Evolutionary conservation across 2,113 vertebrate genomes (phyloP).

Genomic region (Phalacrocorax aristotelis): DNA sequence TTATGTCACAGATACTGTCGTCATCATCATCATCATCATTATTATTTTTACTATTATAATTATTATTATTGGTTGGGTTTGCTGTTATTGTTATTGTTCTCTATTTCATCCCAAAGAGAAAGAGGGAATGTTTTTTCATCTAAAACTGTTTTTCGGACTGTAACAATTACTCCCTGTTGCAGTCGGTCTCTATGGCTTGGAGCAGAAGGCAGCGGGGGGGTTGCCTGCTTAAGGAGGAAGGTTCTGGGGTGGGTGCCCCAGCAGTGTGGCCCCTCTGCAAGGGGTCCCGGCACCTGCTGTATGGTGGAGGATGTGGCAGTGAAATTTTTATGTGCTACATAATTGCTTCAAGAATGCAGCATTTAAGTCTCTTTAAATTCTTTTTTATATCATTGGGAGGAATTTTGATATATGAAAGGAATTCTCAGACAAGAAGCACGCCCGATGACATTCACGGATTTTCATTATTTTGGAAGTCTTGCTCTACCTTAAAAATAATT

Average conservation of each 20-base stretch:
- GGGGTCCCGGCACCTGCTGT: neutral
- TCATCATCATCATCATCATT: neutral
- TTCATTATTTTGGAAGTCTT: neutral
- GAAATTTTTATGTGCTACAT: neutral
- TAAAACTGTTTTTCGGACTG: neutral
- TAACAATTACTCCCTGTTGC: neutral
- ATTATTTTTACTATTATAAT: accelerated
- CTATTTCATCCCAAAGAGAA: neutral
- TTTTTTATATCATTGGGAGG: neutral
- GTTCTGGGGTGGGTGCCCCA: neutral
- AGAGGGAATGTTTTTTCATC: neutral
- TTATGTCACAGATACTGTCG: neutral
- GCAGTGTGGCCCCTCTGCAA: neutral
- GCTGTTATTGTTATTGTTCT: neutral
- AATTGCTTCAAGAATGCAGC: neutral
- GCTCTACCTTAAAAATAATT: slow-evolving; percentile 15
- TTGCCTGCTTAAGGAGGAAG: neutral
- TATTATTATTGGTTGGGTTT: neutral
- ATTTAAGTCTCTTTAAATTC: neutral
- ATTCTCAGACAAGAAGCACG: neutral
- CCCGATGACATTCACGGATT: neutral
- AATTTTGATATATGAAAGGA: accelerated
- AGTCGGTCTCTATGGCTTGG: neutral
- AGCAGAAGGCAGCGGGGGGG: accelerated
- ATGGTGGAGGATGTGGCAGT: neutral